Conservation (phyloP, 2,113 vertebrate genomes). For the Entosphenus tridentatus region DNA sequence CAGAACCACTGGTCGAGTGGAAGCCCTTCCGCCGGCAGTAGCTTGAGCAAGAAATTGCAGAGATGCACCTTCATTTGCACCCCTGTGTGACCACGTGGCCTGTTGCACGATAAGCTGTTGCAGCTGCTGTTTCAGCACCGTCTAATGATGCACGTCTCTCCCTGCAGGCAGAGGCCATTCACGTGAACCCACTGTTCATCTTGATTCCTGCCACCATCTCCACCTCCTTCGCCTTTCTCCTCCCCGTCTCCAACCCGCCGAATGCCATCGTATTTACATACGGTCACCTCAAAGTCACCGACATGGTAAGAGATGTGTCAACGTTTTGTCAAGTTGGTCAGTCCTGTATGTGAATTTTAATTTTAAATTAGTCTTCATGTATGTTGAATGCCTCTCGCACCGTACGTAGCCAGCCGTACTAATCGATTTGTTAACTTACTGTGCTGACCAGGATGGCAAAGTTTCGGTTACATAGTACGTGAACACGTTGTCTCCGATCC, state of each 20-base stretch:
- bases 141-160: no score
- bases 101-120: no score
- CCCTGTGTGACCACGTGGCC: no score
- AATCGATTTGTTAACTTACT: not conserved
- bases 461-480: not conserved
- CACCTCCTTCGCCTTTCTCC: slow-evolving; percentile 64
- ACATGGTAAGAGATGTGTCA: slow-evolving; percentile 45
- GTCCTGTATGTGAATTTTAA: not conserved
- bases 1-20: no score
- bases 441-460: not conserved
- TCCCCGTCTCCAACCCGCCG: slow-evolving; percentile 61
- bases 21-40: no score
- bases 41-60: no score
- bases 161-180: slow-evolving; percentile 51
- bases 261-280: slow-evolving; percentile 71
- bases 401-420: not conserved
- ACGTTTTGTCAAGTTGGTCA: not conserved
- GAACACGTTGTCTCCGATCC: not conserved
- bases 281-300: slow-evolving; percentile 40
- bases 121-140: no score
- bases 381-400: not conserved
- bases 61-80: no score
- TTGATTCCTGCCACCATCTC: slow-evolving; percentile 57
- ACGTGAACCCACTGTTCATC: slow-evolving; percentile 53
- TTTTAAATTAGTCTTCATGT: not conserved